Evolutionary conservation across 2,797 vertebrate genomes (phyloP), one percentile per base, ranked within the genome.

Genomic region (Bradypus variegatus): DNA sequence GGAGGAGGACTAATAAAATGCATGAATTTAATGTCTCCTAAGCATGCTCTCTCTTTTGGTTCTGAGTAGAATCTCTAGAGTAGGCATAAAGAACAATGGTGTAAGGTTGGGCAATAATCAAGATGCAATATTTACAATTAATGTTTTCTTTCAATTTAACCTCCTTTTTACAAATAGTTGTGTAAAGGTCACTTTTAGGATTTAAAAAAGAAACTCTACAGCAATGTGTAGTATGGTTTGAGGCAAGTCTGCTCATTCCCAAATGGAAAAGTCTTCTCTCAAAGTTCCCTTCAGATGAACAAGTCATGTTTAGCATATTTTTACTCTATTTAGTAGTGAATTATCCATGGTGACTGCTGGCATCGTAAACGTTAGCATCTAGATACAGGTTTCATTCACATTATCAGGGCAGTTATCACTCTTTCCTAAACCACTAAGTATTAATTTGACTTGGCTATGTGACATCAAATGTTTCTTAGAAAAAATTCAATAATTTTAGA

Each of bases 321-420:
- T 92, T 27, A 23, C 60, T 86, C 25, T 79, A 88, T 93, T 86
- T 89, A 84, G n/a, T 73, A 90, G 58, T 69, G 83, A 92, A 86
- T 92, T 91, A 75, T 33, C 75, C 76, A 64, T 41, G 72, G 84
- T 3, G 5, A 73, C 79, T 78, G 38, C 85, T 89, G 38, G 69
- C 50, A 89, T 29, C 64, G 84, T 50, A 50, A 92, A 87, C n/a
- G 36, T 41, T 81, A 81, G 65, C 55, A 80, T 86, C 55, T 67
- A 93, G 87, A 76, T 18, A 27, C 73, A 91, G 76, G 48, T 83
- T 92, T 92, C 50, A 50, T 14, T 50, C 60, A 82, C 41, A 73
- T 92, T 77, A 64, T 14, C 6, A 16, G 29, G 25, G 41, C 8
- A 80, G 14, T 65, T 55, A 65, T 33, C 82, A 69, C 48, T 70